Evolutionary conservation across 2,113 vertebrate genomes (phyloP).

Genomic region (Phyllostomus discolor): DNA sequence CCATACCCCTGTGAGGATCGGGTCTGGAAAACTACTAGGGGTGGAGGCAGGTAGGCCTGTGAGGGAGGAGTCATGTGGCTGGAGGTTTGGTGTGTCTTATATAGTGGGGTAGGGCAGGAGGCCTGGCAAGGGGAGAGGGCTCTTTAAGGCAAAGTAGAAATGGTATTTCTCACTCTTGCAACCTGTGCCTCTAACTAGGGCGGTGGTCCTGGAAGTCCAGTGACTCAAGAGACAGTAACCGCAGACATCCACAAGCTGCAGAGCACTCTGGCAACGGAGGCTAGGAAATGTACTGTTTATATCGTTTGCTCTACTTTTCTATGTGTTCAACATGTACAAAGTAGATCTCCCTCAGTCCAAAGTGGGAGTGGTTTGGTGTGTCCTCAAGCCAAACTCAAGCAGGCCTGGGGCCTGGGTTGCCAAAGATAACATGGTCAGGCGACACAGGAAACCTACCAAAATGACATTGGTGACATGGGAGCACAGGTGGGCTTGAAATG

Average conservation of each 20-base stretch:
- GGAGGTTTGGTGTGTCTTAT: background rate
- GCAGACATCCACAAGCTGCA: background rate
- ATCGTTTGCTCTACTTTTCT: background rate
- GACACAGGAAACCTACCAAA: background rate
- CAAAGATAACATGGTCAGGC: background rate
- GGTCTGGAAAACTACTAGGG: background rate
- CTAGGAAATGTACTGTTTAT: background rate
- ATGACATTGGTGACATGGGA: background rate
- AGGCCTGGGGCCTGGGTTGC: background rate
- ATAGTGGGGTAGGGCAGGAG: background rate
- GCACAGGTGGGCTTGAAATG: background rate
- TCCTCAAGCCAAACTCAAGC: background rate
- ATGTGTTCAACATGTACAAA: background rate
- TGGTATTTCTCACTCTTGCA: background rate
- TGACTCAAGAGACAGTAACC: background rate
- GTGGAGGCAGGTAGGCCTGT: background rate
- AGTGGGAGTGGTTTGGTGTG: background rate
- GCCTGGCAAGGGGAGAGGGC: background rate
- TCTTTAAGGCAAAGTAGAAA: background rate
- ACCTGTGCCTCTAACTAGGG: background rate
- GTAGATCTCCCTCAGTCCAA: background rate
- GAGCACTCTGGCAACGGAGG: background rate
- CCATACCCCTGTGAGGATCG: background rate
- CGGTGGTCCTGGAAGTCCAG: background rate
- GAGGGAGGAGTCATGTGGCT: background rate